Percentiles rank a stretch among this genome's conserved stretches.
Conservation (phyloP, 2,113 vertebrate genomes). For the Galemys pyrenaicus region DNA sequence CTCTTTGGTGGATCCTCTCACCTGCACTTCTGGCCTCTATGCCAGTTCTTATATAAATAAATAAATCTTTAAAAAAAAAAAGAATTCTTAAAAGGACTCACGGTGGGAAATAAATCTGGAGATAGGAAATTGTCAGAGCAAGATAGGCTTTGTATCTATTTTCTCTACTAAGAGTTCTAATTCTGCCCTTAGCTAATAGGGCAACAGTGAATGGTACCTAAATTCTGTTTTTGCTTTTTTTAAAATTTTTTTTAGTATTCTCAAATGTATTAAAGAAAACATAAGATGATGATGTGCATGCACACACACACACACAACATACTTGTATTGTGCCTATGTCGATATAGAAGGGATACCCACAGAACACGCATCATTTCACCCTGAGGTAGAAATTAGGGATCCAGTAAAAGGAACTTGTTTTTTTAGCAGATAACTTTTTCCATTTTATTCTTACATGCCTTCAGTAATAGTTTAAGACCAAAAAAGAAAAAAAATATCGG, state of each 20-base stretch:
- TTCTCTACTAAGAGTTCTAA: not conserved
- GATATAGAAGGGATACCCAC: not conserved
- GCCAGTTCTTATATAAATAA: too few species aligned
- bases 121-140: not conserved
- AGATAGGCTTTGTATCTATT: not conserved
- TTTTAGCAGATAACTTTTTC: not conserved
- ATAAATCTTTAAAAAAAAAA: too few species aligned
- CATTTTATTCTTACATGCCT: not conserved
- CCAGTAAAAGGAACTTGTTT: not conserved
- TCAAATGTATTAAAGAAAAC: not conserved
- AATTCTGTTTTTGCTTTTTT: too few species aligned
- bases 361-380: not conserved
- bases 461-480: not conserved
- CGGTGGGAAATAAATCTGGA: not conserved
- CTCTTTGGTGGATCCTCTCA: too few species aligned
- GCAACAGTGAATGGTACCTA: not conserved
- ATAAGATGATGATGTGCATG: not conserved
- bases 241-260: not conserved
- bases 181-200: not conserved
- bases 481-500: not conserved
- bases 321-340: not conserved
- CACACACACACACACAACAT: not conserved
- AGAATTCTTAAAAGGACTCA: not conserved
- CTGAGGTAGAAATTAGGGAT: not conserved
- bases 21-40: too few species aligned